Evolutionary conservation across 2,113 vertebrate species (phyloP), one percentile per base, ranked within the genome.

Genomic region (Potamarius usumacintae): DNA sequence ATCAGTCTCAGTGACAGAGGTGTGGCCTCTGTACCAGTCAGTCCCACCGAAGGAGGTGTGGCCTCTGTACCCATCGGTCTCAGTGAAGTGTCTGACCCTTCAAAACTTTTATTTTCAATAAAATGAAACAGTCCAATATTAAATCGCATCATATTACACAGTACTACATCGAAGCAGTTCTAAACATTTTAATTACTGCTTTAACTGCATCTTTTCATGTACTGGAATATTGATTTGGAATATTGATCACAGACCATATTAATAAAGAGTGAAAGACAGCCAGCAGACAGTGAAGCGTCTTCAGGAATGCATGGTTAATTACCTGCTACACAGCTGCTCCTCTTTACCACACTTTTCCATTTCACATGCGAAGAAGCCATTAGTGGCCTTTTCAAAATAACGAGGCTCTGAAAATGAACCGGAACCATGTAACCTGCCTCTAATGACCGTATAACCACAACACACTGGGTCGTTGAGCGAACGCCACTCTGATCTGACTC

Each of bases 371-470:
- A 89, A 60, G 83, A 78, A 82, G 74, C 58, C 65, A 91, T 67
- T 90, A 91, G 88, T 93, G 93, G 85, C 86, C 87, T 92, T 86
- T 48, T 89, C 88, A 88, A 90, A 27, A 72, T 82, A 93, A 93
- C 80, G 48, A 81, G 85, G 48, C 89, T 84, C 83, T 84, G 52
- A 67, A 84, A 84, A 84, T 84, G 65, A 72, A 90, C 88, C 27
- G 91, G 90, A 93, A 89, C 79, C 65, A 93, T 91, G 48, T 55
- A 87, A 89, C 93, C 93, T 89, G 84, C 86, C 89, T 90, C 89
- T 91, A 91, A 92, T 91, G 48, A 89, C 84, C 80, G 92, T 88
- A 90, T 88, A 92, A 94, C 90, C 92, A 92, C 91, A 93, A 88
- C 93, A 91, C 91, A 92, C 86, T 14, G 91, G 87, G 85, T 62